A percentile compares a stretch with the other conserved stretches of the same genome.
These are phyloP conservation scores for Typhlichthys subterraneus DNA, from an alignment of 2,797 vertebrate genomes.

Conservation along the genomic window DNA sequence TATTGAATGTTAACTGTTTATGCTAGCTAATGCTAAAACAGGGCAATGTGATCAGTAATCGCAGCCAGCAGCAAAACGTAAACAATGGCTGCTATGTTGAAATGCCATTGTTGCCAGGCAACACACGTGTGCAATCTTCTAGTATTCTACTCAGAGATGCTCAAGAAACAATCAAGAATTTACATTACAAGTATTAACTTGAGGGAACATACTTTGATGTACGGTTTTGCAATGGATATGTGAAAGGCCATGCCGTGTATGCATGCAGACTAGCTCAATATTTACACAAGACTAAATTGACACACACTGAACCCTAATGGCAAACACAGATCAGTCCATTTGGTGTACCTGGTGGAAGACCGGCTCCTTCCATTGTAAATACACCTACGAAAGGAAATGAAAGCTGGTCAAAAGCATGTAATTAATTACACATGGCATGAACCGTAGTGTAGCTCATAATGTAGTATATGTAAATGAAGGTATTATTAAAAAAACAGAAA, in stretches of 20 bases:
- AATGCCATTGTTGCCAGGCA: slow-evolving; percentile 16
- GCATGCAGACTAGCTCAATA: slow-evolving; percentile 1
- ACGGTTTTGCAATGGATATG: neutral
- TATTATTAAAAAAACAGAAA: neutral
- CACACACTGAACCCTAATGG: slow-evolving; percentile 33
- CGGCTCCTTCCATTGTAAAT: slow-evolving; percentile 94
- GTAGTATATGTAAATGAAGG: neutral
- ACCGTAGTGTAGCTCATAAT: neutral
- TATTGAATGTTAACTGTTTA: neutral
- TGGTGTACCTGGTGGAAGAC: slow-evolving; percentile 94
- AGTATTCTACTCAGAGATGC: neutral
- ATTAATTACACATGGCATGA: neutral
- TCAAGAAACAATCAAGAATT: neutral
- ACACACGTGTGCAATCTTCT: slow-evolving; percentile 6
- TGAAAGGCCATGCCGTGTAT: neutral
- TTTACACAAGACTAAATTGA: slow-evolving; percentile 34
- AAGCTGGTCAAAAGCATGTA: slow-evolving; percentile 17
- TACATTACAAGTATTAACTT: neutral
- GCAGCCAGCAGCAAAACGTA: slow-evolving; percentile 26
- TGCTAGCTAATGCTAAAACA: slow-evolving; percentile 4
- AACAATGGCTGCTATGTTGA: slow-evolving; percentile 41
- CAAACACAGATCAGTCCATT: slow-evolving; percentile 43
- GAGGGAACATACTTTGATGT: neutral
- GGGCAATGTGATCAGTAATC: slow-evolving; percentile 41
- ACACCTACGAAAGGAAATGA: slow-evolving; percentile 80